A percentile compares a stretch with the other conserved stretches of the same genome.
These are phyloP conservation scores for Eclectus roratus DNA, from an alignment of 2,113 vertebrate genomes.

Conservation along the genomic window DNA sequence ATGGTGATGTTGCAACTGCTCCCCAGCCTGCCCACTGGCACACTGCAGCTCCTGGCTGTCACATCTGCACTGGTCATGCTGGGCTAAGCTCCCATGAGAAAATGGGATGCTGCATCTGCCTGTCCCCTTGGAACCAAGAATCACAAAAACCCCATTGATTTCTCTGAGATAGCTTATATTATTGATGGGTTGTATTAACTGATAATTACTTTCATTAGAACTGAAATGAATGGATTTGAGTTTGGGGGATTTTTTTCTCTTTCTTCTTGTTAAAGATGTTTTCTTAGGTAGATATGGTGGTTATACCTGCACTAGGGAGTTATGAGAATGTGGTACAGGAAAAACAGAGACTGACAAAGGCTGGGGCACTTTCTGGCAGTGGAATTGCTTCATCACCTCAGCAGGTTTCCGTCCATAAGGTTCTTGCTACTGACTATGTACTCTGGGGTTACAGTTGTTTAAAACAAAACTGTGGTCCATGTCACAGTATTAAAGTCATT, in stretches of 20 bases:
- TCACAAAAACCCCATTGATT: neutral
- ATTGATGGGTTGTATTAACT: neutral
- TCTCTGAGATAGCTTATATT: neutral
- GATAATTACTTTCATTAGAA: neutral
- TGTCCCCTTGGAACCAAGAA: neutral
- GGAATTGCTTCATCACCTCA: neutral
- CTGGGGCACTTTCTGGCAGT: neutral
- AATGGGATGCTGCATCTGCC: neutral
- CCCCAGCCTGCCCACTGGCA: neutral
- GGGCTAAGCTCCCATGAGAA: neutral
- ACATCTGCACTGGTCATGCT: neutral
- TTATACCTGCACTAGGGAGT: neutral
- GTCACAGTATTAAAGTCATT: neutral
- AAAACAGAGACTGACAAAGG: neutral
- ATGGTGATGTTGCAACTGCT: neutral
- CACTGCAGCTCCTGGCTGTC: neutral
- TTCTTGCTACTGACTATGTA: neutral
- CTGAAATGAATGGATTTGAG: neutral
- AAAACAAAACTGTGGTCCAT: neutral
- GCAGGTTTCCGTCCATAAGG: neutral
- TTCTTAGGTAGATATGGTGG: neutral
- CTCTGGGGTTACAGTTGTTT: neutral
- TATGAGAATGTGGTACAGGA: neutral
- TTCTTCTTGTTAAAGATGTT: neutral
- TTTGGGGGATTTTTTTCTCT: fast-evolving